Evolutionary conservation across 2,113 vertebrate species (phyloP).

Genomic region (Potamarius usumacintae): DNA sequence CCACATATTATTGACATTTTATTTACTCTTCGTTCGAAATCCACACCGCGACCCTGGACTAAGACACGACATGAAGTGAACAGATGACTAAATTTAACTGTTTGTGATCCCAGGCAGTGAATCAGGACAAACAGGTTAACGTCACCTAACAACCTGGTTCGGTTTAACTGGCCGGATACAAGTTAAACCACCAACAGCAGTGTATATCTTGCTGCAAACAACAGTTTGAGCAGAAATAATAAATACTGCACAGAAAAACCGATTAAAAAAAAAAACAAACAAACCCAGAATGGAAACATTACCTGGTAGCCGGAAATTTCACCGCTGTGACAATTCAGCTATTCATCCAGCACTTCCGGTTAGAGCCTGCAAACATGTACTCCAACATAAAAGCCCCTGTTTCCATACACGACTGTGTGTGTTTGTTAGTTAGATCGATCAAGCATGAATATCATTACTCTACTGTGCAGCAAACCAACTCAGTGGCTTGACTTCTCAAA

Average conservation of each 20-base stretch:
- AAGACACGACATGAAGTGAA: neutral
- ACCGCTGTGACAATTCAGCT: neutral
- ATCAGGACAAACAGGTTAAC: neutral
- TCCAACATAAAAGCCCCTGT: neutral
- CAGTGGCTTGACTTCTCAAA: neutral
- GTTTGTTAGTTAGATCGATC: too few relatives aligned
- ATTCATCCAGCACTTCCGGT: slow-evolving; percentile 13
- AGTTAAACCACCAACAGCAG: neutral
- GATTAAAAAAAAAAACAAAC: too few relatives aligned
- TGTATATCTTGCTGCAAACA: neutral
- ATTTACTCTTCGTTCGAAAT: neutral
- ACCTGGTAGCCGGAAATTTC: neutral
- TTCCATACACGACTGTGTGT: neutral
- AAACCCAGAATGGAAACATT: neutral
- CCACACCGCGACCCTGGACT: neutral
- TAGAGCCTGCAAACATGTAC: neutral
- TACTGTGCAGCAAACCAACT: neutral
- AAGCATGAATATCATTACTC: neutral
- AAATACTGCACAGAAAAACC: too few relatives aligned
- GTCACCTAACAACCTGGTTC: neutral
- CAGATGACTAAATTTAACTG: neutral
- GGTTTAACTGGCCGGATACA: neutral
- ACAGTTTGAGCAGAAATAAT: neutral
- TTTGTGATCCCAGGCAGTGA: neutral
- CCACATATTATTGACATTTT: neutral